These are phyloP conservation scores for Styela plicata DNA, from an alignment of 23 tunicate genomes.

Conservation along the genomic window DNA sequence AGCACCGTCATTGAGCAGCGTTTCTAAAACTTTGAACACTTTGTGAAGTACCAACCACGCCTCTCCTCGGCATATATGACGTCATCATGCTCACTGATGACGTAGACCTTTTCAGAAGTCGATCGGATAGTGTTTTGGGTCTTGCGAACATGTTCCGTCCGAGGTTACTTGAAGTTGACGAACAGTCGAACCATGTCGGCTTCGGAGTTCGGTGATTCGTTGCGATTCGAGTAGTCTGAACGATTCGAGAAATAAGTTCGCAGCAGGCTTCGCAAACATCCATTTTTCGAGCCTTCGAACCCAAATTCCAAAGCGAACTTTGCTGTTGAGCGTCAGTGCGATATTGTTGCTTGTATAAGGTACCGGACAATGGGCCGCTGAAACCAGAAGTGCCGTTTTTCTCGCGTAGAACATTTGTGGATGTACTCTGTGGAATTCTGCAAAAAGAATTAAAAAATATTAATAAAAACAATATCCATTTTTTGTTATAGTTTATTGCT, in stretches of 20 bases:
- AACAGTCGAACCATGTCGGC: background rate
- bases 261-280: conserved; percentile 36
- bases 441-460: too few relatives aligned
- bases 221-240: conserved; percentile 26
- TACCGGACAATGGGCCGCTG: too few relatives aligned
- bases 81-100: background rate
- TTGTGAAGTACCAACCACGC: background rate
- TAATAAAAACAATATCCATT: too few relatives aligned
- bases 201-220: background rate
- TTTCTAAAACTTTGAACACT: background rate
- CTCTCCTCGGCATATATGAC: background rate
- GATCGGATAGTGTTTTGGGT: background rate
- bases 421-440: background rate
- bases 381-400: background rate
- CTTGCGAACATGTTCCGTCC: background rate
- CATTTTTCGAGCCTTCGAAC: conserved; percentile 19
- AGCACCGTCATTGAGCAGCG: too few relatives aligned
- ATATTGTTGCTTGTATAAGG: too few relatives aligned
- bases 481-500: too few relatives aligned
- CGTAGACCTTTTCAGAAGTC: background rate
- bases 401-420: background rate
- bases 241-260: conserved; percentile 15
- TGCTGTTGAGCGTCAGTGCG: background rate
- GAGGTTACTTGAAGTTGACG: background rate
- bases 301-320: background rate